Conservation (phyloP, 2,888 invertebrate species). For the Norana najaformis region DNA sequence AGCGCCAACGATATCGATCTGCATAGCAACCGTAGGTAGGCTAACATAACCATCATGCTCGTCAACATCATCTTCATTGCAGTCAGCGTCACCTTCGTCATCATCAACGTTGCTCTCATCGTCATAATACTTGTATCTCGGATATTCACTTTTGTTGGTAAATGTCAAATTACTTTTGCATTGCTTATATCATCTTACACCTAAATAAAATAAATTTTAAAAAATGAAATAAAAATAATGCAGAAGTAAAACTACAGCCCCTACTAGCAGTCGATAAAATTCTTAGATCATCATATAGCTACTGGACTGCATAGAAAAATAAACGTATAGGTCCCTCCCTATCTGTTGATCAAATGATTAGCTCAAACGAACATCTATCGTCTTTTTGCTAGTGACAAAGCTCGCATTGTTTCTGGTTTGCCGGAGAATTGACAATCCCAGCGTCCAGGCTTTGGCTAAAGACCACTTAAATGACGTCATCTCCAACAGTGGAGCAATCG, state of each 20-base stretch:
- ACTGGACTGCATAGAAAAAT: no score
- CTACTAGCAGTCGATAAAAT: no score
- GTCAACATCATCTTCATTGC: no score
- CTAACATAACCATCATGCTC: background rate
- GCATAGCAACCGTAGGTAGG: constrained; percentile 54
- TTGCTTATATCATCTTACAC: no score
- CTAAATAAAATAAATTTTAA: no score
- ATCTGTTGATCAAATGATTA: background rate
- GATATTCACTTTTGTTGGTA: no score
- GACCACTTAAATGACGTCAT: constrained; percentile 66
- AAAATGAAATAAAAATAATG: no score
- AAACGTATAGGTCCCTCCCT: no score
- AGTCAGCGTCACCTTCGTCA: background rate
- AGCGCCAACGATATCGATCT: constrained; percentile 49
- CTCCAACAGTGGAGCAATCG: constrained; percentile 62
- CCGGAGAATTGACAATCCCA: constrained; percentile 51
- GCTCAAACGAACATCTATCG: background rate
- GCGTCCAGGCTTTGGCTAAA: constrained; percentile 61
- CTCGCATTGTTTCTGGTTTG: constrained; percentile 54
- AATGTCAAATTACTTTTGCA: no score
- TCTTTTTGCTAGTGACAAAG: constrained; percentile 51
- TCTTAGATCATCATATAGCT: no score
- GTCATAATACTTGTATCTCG: background rate
- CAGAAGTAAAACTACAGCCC: no score
- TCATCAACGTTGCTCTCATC: background rate